A percentile compares a stretch with the other conserved stretches of the same genome.
phyloP scores from a whole-genome alignment of 1,140 invertebrate species.

The Aphelenchoides avenae region DNA sequence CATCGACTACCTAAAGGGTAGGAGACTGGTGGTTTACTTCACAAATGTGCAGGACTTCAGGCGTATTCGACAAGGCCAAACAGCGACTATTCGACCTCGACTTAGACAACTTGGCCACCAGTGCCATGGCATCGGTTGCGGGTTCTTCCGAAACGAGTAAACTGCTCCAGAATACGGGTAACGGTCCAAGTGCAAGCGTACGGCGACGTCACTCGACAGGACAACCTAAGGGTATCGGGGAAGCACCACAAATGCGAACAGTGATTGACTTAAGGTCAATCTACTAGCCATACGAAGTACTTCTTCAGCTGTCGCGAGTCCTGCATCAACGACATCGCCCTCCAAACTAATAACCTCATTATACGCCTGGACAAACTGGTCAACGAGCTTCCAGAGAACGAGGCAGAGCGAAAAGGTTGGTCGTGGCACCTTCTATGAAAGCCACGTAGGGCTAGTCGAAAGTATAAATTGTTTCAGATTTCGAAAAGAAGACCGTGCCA shows the following conservation, averaged over 20 bases:
- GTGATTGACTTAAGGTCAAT: slow-evolving; percentile 19
- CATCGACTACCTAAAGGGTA: slow-evolving; percentile 21
- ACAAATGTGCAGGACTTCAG: slow-evolving; percentile 10
- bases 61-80: slow-evolving; percentile 21
- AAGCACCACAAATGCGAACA: too few species aligned
- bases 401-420: slow-evolving; percentile 74
- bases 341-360: slow-evolving; percentile 80
- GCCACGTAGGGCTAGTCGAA: not conserved
- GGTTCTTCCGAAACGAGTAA: too few species aligned
- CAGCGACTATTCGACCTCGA: slow-evolving; percentile 15
- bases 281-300: slow-evolving; percentile 8
- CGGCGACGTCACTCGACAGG: not conserved
- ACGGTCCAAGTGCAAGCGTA: too few species aligned
- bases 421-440: slow-evolving; percentile 1
- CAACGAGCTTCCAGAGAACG: slow-evolving; percentile 73
- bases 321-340: slow-evolving; percentile 7
- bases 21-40: too few species aligned
- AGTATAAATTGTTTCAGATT: slow-evolving; percentile 62
- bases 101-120: slow-evolving; percentile 11
- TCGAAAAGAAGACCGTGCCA: slow-evolving; percentile 75
- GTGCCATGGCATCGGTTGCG: slow-evolving; percentile 2
- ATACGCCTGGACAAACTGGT: slow-evolving; percentile 88
- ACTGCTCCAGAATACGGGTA: too few species aligned
- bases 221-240: slow-evolving; percentile 19
- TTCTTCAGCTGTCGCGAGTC: slow-evolving; percentile 10